Conservation (phyloP, 2,888 invertebrate species). For the Ctenicera cuprea region DNA sequence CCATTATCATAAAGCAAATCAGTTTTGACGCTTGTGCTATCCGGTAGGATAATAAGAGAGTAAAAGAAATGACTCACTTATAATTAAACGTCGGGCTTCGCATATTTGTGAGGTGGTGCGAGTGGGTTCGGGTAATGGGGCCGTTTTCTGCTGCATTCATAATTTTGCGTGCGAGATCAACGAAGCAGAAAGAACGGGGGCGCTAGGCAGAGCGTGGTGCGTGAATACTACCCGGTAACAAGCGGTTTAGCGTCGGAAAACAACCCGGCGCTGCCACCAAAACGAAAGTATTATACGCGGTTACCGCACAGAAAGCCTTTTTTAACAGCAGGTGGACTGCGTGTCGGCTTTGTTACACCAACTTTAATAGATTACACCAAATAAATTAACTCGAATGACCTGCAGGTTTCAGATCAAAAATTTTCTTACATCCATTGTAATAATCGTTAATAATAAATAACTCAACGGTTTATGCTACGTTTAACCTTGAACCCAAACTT, state of each 20-base stretch:
- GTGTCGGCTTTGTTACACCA: slow-evolving; percentile 42
- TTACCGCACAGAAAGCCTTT: slow-evolving; percentile 46
- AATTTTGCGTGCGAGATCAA: slow-evolving; percentile 62
- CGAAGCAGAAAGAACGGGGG: slow-evolving; percentile 61
- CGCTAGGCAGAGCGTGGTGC: slow-evolving; percentile 62
- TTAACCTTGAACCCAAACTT: slow-evolving; percentile 22
- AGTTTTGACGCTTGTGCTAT: slow-evolving; percentile 39
- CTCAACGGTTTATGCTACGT: slow-evolving; percentile 5
- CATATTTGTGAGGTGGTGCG: slow-evolving; percentile 53
- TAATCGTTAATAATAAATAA: slow-evolving; percentile 18
- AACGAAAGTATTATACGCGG: slow-evolving; percentile 58
- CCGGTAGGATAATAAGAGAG: slow-evolving; percentile 43
- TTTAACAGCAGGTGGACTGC: slow-evolving; percentile 47
- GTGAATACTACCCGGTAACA: slow-evolving; percentile 64
- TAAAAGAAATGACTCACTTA: slow-evolving; percentile 49
- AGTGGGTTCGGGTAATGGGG: slow-evolving; percentile 52
- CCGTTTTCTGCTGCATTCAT: slow-evolving; percentile 62
- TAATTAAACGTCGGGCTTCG: slow-evolving; percentile 54
- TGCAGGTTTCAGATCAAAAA: slow-evolving; percentile 29
- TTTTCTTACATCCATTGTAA: slow-evolving; percentile 10
- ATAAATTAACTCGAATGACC: slow-evolving; percentile 43
- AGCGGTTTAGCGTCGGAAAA: slow-evolving; percentile 62
- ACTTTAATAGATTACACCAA: slow-evolving; percentile 36
- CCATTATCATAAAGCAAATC: slow-evolving; percentile 44
- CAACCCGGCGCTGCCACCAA: slow-evolving; percentile 54